A percentile compares a stretch with the other conserved stretches of the same genome.
phyloP scores from a whole-genome alignment of 1,140 invertebrate species.

The Drosophila pachea region DNA sequence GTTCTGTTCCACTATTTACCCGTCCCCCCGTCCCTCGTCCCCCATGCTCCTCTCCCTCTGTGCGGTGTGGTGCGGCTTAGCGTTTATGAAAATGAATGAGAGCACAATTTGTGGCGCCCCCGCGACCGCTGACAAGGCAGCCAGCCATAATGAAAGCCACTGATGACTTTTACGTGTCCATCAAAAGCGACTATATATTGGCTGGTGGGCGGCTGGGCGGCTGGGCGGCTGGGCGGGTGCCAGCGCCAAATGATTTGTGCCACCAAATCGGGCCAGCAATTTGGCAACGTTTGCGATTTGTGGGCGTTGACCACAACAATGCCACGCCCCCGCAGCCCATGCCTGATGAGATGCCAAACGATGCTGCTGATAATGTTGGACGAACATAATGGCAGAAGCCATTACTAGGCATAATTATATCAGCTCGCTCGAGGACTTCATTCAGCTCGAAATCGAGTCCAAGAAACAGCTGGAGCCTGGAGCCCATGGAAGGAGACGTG shows the following conservation, averaged over 20 bases:
- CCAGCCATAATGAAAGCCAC: constrained; percentile 41
- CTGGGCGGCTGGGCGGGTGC: not conserved
- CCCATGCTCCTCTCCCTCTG: not conserved
- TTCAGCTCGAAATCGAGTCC: not conserved
- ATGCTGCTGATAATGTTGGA: constrained; percentile 11
- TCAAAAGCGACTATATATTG: constrained; percentile 27
- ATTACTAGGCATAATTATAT: not conserved
- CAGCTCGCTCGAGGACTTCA: not conserved
- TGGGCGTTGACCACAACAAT: not conserved
- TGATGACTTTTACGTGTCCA: constrained; percentile 52
- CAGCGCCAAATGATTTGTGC: constrained; percentile 36
- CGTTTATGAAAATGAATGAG: constrained; percentile 48
- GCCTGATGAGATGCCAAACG: constrained; percentile 23
- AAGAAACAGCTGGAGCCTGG: no score
- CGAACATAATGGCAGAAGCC: not conserved
- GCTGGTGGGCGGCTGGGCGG: not conserved
- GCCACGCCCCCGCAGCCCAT: not conserved
- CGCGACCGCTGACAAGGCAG: not conserved
- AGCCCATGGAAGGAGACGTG: no score
- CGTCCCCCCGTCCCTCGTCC: no score
- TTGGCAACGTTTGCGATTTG: constrained; percentile 26
- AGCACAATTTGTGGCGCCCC: constrained; percentile 34
- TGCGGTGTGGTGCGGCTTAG: constrained; percentile 21
- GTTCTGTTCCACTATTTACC: no score
- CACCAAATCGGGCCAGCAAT: constrained; percentile 24